Base-by-base conservation (phyloP, 2,797 vertebrate genomes). In the Darevskia mixta region DNA sequence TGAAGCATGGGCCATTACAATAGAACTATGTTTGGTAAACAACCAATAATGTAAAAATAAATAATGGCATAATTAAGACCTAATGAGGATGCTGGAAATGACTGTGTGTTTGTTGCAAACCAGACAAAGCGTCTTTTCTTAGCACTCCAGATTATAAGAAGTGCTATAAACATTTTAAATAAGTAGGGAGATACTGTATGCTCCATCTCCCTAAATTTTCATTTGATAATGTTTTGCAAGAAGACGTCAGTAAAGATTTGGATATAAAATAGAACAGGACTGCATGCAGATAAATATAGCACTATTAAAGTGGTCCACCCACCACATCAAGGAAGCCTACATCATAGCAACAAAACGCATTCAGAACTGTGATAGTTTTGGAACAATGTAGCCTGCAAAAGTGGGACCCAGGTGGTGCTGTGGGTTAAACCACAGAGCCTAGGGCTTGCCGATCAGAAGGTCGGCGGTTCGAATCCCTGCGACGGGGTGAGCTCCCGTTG, bases 21-120 rank as follows among this genome's bases (percentile, higher is more conserved):
- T 88, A 82, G 88, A 90, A 89, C 91, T 77, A 45, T 58, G 75
- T 90, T 94, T 94, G 93, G 94, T 95, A 94, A 96, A 94, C 92
- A 94, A 92, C 93, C 88, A 90, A 89, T 94, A 92, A 92, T 49
- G 32, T 81, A 86, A 88, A 87, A 89, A 92, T 90, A 92, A 93
- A 88, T 1, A 7, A 91, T 41, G 80, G 91, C 85, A 20, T 95
- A 94, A 95, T 96, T 95, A 95, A 92, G 81, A 90, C 86, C 91
- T 95, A 94, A 93, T 90, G 89, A 91, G 3, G 0, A 89, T 90
- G 80, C 6, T 11, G 87, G 92, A 89, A 92, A 89, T 87, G 82
- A 9, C 85, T 6, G 0, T 7, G 1, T 88, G 86, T 92, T 81
- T 85, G 79, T 89, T 94, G 64, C 90, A 93, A 90, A 94, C 80